A percentile compares a stretch with the other conserved stretches of the same genome.
Conservation (phyloP, 1,140 invertebrate species). For the Sitobion miscanthi region DNA sequence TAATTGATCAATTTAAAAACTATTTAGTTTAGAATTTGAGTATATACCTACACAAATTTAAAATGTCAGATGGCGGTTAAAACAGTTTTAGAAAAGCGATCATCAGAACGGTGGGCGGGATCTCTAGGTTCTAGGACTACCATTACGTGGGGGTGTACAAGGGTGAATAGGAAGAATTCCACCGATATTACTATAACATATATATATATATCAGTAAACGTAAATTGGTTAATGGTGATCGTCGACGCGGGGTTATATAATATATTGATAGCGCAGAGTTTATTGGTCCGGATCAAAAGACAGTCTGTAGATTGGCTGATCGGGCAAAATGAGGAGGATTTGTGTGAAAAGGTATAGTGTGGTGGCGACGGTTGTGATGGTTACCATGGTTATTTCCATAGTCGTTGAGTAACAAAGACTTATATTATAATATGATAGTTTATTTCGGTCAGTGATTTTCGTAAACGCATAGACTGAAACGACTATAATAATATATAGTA, state of each 20-base stretch:
- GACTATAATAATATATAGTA: too few relatives aligned
- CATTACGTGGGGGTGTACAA: background rate
- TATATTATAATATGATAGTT: background rate
- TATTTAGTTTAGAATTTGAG: background rate
- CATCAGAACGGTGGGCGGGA: background rate
- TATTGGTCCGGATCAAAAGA: slow-evolving; percentile 33
- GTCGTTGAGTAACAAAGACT: background rate
- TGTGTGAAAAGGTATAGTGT: background rate
- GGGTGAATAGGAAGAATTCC: background rate
- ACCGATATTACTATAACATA: background rate
- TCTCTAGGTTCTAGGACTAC: background rate
- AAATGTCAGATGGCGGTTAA: background rate
- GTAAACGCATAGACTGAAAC: background rate
- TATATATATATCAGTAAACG: background rate
- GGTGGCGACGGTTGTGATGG: background rate
- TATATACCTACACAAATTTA: background rate
- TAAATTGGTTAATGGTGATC: background rate
- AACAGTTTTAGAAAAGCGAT: background rate
- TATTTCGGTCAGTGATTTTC: background rate
- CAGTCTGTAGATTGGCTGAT: background rate
- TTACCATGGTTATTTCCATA: background rate
- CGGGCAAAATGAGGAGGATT: background rate
- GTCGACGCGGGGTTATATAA: background rate
- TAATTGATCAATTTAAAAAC: background rate
- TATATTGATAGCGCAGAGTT: background rate